Evolutionary conservation across 2,888 invertebrate species (phyloP).

Genomic region (Adelognathus sp.): DNA sequence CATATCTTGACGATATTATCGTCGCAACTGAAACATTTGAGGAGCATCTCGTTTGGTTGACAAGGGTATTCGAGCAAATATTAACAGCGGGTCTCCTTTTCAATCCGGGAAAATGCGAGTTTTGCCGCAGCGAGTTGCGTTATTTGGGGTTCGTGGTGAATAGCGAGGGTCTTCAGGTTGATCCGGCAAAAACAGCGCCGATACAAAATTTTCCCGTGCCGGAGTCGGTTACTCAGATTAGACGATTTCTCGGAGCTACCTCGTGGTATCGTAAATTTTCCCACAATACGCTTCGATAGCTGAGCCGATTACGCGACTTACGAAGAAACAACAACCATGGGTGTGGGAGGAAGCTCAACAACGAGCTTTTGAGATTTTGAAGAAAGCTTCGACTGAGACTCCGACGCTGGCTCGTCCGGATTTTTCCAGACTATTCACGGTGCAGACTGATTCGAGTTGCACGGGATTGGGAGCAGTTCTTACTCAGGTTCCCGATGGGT

Average conservation of each 20-base stretch:
- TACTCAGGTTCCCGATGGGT: no score
- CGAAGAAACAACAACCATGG: slow-evolving; percentile 56
- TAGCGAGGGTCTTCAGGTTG: no score
- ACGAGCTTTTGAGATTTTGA: no score
- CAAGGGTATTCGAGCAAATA: not conserved
- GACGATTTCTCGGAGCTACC: slow-evolving; percentile 65
- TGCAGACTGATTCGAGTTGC: no score
- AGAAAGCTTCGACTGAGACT: no score
- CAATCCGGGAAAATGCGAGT: no score
- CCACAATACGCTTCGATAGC: slow-evolving; percentile 52
- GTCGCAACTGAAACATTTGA: slow-evolving; percentile 42
- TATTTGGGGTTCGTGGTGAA: no score
- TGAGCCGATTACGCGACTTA: slow-evolving; percentile 58
- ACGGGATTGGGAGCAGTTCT: no score
- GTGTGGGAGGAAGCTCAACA: slow-evolving; percentile 57
- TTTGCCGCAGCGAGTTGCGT: no score
- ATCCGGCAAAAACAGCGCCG: slow-evolving; percentile 33
- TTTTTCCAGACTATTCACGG: not conserved
- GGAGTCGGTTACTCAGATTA: no score
- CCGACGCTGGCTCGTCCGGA: no score
- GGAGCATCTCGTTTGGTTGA: slow-evolving; percentile 56
- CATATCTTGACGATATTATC: slow-evolving; percentile 57
- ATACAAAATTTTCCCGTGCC: no score
- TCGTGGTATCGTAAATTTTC: slow-evolving; percentile 70
- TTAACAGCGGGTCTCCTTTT: not conserved